Base-by-base conservation (phyloP, 2,797 vertebrate species). In the Danionella dracula region DNA sequence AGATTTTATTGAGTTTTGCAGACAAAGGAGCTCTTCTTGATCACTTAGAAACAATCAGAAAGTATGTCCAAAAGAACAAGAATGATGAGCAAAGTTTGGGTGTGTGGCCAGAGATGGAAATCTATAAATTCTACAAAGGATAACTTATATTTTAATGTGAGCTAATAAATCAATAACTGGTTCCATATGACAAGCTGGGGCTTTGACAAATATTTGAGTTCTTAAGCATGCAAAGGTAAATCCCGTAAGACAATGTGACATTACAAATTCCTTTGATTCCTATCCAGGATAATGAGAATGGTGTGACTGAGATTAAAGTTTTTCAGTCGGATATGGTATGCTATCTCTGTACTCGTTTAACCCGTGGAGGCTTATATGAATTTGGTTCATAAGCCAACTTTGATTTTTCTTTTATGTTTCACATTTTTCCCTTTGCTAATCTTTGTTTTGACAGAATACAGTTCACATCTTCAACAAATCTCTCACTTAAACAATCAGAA, bases 281-380 rank as follows among this genome's bases (percentile, higher is more conserved):
- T n/a, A 51, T 38, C n/a, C 57, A 44, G 55, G 51, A 32, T 81
- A 81, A 80, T 79, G 73, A 58, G 67, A 55, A 48, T 20, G 66
- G 71, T 66, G 56, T 83, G 80, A 76, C 41, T 54, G 69, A 80
- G 82, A 84, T 83, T 81, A 81, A 66, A 41, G 41, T 42, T 67
- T 20, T 51, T 29, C 31, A 27, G 23, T 27, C 3, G 3, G 23
- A 27, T 27, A 27, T 27, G 3, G 23, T 27, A 27, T 27, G 23
- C 6, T 27, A 27, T 27, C 23, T 27, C 23, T 3, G 23, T 27
- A 27, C 23, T 27, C 3, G 6, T 27, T 3, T 3, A 27, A 6
- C 23, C 23, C 23, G 6, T 27, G 23, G 23, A 3, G 23, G 23
- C 3, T 27, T 27, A 27, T 6, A 38, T 38, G 0, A 38, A 38